Evolutionary conservation across 30 jellyfish, hydroid and myxozoan genomes (phyloP).

Genomic region (Aurelia sp.): DNA sequence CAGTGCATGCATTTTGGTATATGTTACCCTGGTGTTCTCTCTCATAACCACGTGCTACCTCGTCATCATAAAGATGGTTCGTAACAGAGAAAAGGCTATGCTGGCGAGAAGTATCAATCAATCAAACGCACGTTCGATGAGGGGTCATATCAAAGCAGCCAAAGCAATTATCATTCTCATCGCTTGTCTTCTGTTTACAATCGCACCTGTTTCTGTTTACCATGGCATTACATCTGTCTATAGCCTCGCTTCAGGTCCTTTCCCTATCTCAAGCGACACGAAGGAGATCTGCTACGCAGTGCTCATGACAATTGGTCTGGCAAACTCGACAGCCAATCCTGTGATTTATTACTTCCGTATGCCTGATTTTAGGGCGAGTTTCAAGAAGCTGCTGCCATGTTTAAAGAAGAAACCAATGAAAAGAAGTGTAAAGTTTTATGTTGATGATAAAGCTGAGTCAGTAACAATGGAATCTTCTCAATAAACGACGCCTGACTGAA

Average conservation of each 20-base stretch:
- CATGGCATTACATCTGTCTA: slow-evolving; percentile 33
- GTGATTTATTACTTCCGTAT: slow-evolving; percentile 68
- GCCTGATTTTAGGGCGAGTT: slow-evolving; percentile 63
- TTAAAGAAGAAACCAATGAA: background rate
- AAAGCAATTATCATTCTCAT: slow-evolving; percentile 24
- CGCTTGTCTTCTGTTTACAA: slow-evolving; percentile 10
- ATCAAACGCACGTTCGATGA: background rate
- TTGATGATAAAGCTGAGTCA: too few relatives aligned
- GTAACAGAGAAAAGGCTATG: too few relatives aligned
- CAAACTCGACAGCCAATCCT: slow-evolving; percentile 83
- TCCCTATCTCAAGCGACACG: slow-evolving; percentile 1
- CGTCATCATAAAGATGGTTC: too few relatives aligned
- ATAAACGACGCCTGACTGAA: too few relatives aligned
- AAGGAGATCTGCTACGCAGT: slow-evolving; percentile 62
- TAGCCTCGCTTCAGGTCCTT: slow-evolving; percentile 8
- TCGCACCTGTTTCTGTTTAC: slow-evolving; percentile 44
- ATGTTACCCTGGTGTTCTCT: too few relatives aligned
- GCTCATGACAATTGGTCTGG: slow-evolving; percentile 51
- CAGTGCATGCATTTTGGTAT: too few relatives aligned
- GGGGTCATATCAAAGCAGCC: slow-evolving; percentile 50
- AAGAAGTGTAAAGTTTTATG: too few relatives aligned
- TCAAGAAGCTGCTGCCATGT: slow-evolving; percentile 20
- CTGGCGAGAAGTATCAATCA: too few relatives aligned
- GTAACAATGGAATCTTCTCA: too few relatives aligned
- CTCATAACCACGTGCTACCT: too few relatives aligned